These are phyloP conservation scores for Allolobophora icterica DNA, from an alignment of 2,888 invertebrate species.

Conservation along the genomic window DNA sequence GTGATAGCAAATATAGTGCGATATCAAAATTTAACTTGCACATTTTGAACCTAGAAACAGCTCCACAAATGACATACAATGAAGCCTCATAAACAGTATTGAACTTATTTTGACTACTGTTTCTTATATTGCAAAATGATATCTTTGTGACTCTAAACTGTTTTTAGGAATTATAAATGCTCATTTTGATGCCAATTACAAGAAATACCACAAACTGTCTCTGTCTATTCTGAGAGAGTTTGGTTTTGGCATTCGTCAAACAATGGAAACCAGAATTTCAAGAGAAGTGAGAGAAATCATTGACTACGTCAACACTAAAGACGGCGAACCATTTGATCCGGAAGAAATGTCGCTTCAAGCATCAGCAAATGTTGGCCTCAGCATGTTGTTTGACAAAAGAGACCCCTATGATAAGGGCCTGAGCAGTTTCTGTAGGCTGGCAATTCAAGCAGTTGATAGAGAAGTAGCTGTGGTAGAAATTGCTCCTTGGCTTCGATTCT, in stretches of 20 bases:
- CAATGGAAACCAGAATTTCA: background rate
- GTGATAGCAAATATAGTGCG: too few species aligned
- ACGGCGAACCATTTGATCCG: conserved; percentile 30
- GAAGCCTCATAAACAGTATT: background rate
- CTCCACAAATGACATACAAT: background rate
- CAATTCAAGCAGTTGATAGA: background rate
- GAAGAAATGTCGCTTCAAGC: background rate
- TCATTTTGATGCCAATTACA: background rate
- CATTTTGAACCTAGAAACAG: background rate
- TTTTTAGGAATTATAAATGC: background rate
- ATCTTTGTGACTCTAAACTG: too few species aligned
- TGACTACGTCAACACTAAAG: too few species aligned
- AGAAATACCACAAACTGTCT: background rate
- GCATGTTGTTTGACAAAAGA: conserved; percentile 25
- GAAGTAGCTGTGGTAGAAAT: background rate
- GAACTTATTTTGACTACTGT: too few species aligned
- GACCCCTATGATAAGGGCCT: background rate
- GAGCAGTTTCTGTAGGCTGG: background rate
- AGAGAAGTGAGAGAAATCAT: background rate
- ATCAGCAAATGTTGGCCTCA: conserved; percentile 13
- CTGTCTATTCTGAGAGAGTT: background rate
- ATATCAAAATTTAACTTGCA: too few species aligned
- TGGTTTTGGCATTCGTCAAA: background rate
- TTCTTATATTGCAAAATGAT: too few species aligned
- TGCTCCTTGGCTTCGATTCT: background rate